These are phyloP conservation scores for Fragum sueziense DNA, from an alignment of 2,888 invertebrate genomes.

Conservation along the genomic window DNA sequence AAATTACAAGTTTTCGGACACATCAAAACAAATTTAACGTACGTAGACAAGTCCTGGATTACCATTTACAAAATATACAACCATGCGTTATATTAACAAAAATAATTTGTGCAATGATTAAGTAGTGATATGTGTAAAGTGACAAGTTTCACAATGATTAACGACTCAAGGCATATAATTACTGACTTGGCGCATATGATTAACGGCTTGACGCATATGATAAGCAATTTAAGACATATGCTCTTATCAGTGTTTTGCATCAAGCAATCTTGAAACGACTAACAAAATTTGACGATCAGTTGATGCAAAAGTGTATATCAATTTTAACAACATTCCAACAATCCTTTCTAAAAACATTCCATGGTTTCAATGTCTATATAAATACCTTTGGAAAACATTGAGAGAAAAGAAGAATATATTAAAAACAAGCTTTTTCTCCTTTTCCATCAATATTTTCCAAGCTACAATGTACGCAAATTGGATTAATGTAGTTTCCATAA, in stretches of 20 bases:
- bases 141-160: background rate
- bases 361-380: background rate
- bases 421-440: background rate
- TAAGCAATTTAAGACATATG: too few species aligned
- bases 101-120: background rate
- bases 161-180: background rate
- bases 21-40: background rate
- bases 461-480: background rate
- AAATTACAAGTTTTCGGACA: too few species aligned
- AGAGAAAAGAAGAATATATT: background rate
- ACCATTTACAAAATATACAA: background rate
- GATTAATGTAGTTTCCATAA: background rate
- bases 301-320: too few species aligned
- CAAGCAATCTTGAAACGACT: too few species aligned
- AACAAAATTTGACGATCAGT: too few species aligned
- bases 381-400: background rate
- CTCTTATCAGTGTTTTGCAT: too few species aligned
- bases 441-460: background rate
- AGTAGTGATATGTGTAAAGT: constrained; percentile 9
- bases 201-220: too few species aligned
- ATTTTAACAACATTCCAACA: too few species aligned
- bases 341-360: too few species aligned
- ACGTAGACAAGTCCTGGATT: background rate
- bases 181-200: too few species aligned
- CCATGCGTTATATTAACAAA: background rate